Conservation (phyloP, 2,888 invertebrate species). For the Eristalis arbustorum region DNA sequence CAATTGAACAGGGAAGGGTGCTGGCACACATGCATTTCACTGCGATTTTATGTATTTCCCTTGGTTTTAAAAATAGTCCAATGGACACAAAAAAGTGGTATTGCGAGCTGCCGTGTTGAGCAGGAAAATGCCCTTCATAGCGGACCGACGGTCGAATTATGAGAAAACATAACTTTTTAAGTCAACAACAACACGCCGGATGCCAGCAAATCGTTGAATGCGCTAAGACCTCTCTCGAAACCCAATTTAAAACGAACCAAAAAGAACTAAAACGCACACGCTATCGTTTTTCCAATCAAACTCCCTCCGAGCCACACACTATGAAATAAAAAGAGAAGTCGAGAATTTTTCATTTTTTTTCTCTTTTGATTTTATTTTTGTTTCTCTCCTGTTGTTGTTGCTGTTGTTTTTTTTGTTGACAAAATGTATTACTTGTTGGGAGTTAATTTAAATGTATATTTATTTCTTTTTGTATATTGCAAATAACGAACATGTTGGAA, state of each 20-base stretch:
- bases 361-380: conserved; percentile 54
- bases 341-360: conserved; percentile 23
- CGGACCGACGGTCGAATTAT: no score
- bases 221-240: background rate
- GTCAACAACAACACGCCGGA: background rate
- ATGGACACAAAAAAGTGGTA: no score
- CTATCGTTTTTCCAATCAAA: background rate
- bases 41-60: no score
- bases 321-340: conserved; percentile 17
- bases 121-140: no score
- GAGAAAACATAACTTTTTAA: no score
- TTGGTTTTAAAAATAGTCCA: no score
- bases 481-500: conserved; percentile 48
- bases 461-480: conserved; percentile 71
- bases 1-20: no score
- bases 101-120: no score
- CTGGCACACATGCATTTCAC: no score
- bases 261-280: background rate
- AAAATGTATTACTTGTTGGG: conserved; percentile 45
- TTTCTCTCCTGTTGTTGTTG: conserved; percentile 37
- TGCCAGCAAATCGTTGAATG: background rate
- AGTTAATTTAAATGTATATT: conserved; percentile 47
- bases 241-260: background rate
- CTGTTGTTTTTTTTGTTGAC: conserved; percentile 23
- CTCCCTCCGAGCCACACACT: background rate